Evolutionary conservation across 2,113 vertebrate species (phyloP).

Genomic region (Climacteris rufus): DNA sequence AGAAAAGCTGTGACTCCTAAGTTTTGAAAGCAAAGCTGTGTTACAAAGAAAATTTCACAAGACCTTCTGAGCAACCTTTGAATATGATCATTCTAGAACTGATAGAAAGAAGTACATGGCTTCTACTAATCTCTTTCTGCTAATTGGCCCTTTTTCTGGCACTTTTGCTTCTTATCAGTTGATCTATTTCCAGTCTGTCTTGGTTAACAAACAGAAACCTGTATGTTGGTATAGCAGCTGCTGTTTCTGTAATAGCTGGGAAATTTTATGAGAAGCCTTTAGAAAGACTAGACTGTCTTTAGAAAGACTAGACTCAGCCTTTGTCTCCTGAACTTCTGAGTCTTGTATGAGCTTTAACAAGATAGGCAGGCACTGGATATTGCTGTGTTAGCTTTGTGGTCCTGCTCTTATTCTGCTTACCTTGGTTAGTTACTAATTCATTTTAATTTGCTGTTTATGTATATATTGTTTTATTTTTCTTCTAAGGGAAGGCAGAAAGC

Average conservation of each 20-base stretch:
- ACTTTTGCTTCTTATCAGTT: neutral
- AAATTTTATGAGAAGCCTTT: neutral
- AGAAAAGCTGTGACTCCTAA: neutral
- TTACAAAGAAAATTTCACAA: neutral
- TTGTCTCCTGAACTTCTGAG: neutral
- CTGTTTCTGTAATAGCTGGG: neutral
- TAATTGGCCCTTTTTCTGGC: neutral
- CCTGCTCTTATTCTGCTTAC: neutral
- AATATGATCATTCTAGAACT: neutral
- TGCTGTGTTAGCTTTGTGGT: neutral
- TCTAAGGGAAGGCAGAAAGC: neutral
- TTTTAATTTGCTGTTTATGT: neutral
- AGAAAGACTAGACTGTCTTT: neutral
- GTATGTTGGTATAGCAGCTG: neutral
- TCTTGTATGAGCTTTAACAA: neutral
- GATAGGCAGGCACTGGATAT: neutral
- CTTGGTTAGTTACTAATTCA: neutral
- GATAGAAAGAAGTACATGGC: neutral
- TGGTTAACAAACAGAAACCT: neutral
- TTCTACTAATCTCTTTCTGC: neutral
- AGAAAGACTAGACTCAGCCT: neutral
- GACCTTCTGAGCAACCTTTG: neutral
- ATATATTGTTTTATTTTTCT: neutral
- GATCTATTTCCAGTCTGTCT: neutral
- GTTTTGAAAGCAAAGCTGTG: neutral